These are phyloP conservation scores for Arizona elegans DNA, from an alignment of 2,113 vertebrate genomes.

Conservation along the genomic window DNA sequence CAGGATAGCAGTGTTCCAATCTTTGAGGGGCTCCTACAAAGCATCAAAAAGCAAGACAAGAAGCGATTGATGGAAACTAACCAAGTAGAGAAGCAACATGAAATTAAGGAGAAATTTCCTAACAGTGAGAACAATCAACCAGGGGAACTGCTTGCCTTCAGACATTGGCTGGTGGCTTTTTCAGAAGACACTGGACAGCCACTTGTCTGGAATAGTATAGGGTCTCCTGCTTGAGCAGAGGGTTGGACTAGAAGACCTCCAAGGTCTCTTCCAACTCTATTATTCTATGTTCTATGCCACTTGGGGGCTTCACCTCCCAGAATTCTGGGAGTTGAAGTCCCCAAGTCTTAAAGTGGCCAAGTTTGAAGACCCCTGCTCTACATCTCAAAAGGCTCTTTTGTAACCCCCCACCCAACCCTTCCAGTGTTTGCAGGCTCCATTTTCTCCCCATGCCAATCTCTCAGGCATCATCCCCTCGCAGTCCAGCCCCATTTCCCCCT, in stretches of 20 bases:
- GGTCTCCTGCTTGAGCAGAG: background rate
- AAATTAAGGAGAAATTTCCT: background rate
- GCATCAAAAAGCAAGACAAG: background rate
- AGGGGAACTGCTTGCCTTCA: background rate
- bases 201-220: background rate
- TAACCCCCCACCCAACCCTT: constrained; percentile 2
- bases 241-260: background rate
- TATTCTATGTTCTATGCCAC: background rate
- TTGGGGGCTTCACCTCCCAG: background rate
- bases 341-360: constrained; percentile 40
- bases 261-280: background rate
- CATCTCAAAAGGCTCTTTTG: background rate
- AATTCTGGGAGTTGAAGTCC: background rate
- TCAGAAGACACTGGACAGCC: background rate
- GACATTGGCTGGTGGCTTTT: background rate
- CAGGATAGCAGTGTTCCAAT: background rate
- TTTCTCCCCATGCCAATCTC: constrained; percentile 52
- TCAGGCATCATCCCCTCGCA: constrained; percentile 42
- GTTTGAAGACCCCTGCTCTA: constrained; percentile 17
- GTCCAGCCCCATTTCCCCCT: constrained; percentile 19
- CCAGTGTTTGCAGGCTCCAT: constrained; percentile 63
- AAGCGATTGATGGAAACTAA: background rate
- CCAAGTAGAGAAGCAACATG: background rate
- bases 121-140: background rate
- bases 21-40: background rate